Percentiles rank a stretch among this genome's conserved stretches.
phyloP scores from a whole-genome alignment of 2,113 vertebrate genomes.

The Myrmecobius fasciatus region DNA sequence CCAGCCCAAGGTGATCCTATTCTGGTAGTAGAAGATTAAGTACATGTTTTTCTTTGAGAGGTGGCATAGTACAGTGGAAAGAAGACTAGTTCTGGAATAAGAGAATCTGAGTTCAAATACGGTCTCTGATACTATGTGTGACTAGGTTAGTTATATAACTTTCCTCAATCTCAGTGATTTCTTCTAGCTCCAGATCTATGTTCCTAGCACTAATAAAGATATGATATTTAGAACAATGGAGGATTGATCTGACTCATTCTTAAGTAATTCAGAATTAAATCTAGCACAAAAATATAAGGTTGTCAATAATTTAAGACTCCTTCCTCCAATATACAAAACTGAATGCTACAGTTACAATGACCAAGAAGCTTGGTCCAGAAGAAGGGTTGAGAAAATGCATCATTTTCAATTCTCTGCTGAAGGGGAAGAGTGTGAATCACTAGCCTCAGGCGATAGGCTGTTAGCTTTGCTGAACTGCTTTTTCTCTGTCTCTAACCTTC shows the following conservation, averaged over 20 bases:
- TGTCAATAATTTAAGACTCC: background rate
- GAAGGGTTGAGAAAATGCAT: background rate
- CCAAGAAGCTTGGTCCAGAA: background rate
- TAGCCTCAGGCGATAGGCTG: no score
- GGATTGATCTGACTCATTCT: background rate
- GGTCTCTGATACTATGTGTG: background rate
- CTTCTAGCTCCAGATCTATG: background rate
- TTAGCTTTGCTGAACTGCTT: background rate
- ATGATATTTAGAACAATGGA: background rate
- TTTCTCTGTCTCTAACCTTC: background rate
- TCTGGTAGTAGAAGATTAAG: no score
- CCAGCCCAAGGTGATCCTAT: no score
- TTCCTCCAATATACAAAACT: background rate
- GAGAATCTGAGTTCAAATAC: background rate
- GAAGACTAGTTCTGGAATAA: background rate
- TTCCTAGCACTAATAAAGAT: background rate
- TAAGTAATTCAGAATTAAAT: constrained; percentile 20
- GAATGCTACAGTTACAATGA: background rate
- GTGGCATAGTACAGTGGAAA: no score
- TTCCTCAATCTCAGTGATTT: background rate
- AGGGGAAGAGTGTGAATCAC: background rate
- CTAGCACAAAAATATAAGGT: background rate
- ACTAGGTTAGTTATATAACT: background rate
- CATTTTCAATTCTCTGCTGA: no score
- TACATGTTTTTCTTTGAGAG: no score